These are phyloP conservation scores for Setipinna tenuifilis DNA, from an alignment of 2,797 vertebrate genomes.

Conservation along the genomic window DNA sequence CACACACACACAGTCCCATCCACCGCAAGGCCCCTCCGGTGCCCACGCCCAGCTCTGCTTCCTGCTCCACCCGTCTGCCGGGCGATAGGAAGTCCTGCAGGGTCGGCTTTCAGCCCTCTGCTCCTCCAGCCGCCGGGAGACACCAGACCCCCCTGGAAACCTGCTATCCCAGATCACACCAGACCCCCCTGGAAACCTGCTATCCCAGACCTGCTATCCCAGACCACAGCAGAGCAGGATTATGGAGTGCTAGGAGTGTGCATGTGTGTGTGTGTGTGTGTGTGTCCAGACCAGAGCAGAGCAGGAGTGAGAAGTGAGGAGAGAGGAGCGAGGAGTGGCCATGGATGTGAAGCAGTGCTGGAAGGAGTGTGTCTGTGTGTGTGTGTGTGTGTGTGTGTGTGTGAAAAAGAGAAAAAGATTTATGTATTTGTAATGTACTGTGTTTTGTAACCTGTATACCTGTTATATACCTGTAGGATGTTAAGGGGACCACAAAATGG, in stretches of 20 bases:
- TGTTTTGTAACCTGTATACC: neutral
- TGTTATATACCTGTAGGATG: neutral
- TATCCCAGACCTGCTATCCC: too few relatives aligned
- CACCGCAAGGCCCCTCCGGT: neutral
- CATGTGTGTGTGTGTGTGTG: neutral
- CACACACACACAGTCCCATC: neutral
- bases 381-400: neutral
- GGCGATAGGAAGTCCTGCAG: conserved; percentile 22
- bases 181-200: too few relatives aligned
- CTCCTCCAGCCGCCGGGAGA: conserved; percentile 32
- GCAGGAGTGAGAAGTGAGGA: neutral
- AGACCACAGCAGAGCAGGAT: too few relatives aligned
- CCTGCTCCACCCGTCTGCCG: conserved; percentile 1
- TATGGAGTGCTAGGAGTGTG: neutral
- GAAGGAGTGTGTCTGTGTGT: too few relatives aligned
- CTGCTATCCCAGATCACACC: neutral
- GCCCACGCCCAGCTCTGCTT: conserved; percentile 12
- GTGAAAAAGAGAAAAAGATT: neutral
- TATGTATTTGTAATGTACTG: neutral
- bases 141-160: conserved; percentile 29
- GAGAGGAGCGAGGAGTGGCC: neutral
- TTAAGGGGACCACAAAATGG: neutral
- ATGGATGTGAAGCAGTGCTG: too few relatives aligned
- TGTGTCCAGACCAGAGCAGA: neutral
- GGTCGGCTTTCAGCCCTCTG: conserved; percentile 23